Evolutionary conservation across 2,888 invertebrate genomes (phyloP).

Genomic region (Rhynchonema sp.): DNA sequence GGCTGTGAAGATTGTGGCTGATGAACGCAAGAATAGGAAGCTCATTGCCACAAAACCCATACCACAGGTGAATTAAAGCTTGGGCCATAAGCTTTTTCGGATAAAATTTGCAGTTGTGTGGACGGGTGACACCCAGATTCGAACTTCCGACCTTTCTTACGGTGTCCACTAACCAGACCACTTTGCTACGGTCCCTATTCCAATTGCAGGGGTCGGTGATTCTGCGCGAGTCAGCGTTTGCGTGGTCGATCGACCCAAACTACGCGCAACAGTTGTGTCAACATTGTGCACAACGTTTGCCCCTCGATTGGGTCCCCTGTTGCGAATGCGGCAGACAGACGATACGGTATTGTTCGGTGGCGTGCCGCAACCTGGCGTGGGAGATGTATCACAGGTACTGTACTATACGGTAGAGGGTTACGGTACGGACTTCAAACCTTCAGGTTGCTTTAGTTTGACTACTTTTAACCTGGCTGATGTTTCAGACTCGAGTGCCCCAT

Average conservation of each 20-base stretch:
- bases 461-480: too few relatives aligned
- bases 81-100: too few relatives aligned
- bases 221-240: neutral
- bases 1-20: neutral
- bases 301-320: neutral
- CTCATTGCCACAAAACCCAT: neutral
- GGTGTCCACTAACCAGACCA: too few relatives aligned
- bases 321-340: neutral
- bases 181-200: too few relatives aligned
- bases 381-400: neutral
- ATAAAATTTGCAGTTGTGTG: too few relatives aligned
- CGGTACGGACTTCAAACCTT: too few relatives aligned
- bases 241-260: neutral
- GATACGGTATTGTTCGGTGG: neutral
- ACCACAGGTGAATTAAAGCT: neutral
- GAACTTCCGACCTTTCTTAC: too few relatives aligned
- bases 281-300: neutral
- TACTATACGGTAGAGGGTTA: too few relatives aligned
- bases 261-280: neutral
- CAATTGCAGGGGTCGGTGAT: too few relatives aligned
- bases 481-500: neutral
- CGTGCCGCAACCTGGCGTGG: neutral
- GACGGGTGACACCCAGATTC: too few relatives aligned
- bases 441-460: too few relatives aligned
- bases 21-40: neutral